Evolutionary conservation across 2,888 invertebrate genomes (phyloP).

Genomic region (Athalia rosae): DNA sequence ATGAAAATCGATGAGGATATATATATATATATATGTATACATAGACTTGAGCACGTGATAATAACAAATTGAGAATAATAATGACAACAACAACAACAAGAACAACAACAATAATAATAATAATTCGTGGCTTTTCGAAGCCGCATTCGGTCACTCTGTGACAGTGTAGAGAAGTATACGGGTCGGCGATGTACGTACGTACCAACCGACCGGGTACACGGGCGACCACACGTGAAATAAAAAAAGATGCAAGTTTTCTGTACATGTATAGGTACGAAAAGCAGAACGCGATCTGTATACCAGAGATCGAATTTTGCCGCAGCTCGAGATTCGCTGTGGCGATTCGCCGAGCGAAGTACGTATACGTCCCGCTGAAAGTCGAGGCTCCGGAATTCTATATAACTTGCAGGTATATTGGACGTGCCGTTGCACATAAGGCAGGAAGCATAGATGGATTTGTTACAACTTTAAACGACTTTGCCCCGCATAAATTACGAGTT

Average conservation of each 20-base stretch:
- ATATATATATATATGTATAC: too few species aligned
- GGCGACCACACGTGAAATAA: not conserved
- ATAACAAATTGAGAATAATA: too few species aligned
- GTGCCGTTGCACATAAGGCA: conserved; percentile 30
- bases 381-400: conserved; percentile 17
- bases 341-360: conserved; percentile 39
- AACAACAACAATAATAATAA: too few species aligned
- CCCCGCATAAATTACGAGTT: conserved; percentile 14
- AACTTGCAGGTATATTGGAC: conserved; percentile 5
- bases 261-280: not conserved
- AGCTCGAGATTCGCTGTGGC: conserved; percentile 22
- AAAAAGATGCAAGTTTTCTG: not conserved
- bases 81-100: too few species aligned
- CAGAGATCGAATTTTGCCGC: conserved; percentile 6
- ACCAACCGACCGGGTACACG: not conserved
- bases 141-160: too few species aligned
- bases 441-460: conserved; percentile 36
- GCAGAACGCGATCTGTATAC: conserved; percentile 6
- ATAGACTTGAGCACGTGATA: too few species aligned
- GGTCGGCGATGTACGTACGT: conserved; percentile 24
- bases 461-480: conserved; percentile 1
- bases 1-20: too few species aligned
- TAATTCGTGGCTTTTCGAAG: too few species aligned
- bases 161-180: not conserved
- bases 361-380: conserved; percentile 27